Percentiles rank a stretch among this genome's conserved stretches.
Conservation (phyloP, 2,113 vertebrate species). For the Alectura lathami region DNA sequence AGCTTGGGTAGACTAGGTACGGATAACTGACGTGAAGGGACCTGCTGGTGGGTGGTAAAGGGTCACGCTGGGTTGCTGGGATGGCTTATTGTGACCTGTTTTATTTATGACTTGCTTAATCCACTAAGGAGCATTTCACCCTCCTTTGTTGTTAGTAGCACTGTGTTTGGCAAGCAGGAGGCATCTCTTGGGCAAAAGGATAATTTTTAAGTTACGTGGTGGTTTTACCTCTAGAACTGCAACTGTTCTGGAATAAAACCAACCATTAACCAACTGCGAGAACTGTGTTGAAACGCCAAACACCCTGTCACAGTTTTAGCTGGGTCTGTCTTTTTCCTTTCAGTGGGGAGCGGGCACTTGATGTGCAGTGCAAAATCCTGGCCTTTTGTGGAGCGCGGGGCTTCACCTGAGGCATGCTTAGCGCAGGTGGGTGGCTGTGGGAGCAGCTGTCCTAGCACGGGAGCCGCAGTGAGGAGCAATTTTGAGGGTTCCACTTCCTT, state of each 20-base stretch:
- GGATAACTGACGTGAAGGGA: constrained; percentile 1
- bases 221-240: constrained; percentile 36
- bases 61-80: not conserved
- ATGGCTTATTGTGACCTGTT: not conserved
- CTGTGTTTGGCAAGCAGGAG: not conserved
- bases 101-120: constrained; percentile 42
- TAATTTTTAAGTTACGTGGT: not conserved
- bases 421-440: not conserved
- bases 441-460: not conserved
- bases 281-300: not conserved
- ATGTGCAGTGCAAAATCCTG: not conserved
- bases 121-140: not conserved
- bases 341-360: not conserved
- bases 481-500: constrained; percentile 35
- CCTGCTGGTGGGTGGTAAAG: not conserved
- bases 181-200: not conserved
- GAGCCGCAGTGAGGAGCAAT: constrained; percentile 9
- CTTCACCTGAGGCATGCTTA: too few species aligned
- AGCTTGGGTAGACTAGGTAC: not conserved
- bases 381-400: not conserved
- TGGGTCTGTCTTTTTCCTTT: not conserved
- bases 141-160: not conserved
- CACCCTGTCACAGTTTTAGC: accelerated
- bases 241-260: not conserved
- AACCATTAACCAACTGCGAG: not conserved